Evolutionary conservation across 2,888 invertebrate species (phyloP).

Genomic region (Plemyria rubiginata): DNA sequence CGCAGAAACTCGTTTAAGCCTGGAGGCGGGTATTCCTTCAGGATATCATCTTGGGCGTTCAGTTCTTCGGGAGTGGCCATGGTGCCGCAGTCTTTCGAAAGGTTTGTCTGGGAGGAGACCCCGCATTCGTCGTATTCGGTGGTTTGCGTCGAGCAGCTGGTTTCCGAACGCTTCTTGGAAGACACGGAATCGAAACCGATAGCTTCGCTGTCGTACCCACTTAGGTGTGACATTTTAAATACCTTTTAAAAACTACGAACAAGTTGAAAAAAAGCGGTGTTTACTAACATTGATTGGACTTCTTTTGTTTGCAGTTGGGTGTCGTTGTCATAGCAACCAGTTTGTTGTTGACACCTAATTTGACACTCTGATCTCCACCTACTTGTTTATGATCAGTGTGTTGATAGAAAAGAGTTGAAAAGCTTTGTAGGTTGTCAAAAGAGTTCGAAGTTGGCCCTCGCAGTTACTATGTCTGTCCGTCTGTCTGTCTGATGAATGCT

Average conservation of each 20-base stretch:
- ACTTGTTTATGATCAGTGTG: too few relatives aligned
- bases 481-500: too few relatives aligned
- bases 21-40: conserved; percentile 62
- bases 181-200: conserved; percentile 68
- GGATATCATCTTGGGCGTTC: conserved; percentile 52
- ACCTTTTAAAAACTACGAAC: neutral
- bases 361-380: too few relatives aligned
- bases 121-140: conserved; percentile 58
- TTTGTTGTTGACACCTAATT: conserved; percentile 1
- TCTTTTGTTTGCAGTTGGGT: conserved; percentile 29
- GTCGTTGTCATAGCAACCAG: conserved; percentile 24
- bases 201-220: conserved; percentile 72
- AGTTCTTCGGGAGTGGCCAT: conserved; percentile 57
- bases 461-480: too few relatives aligned
- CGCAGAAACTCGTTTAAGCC: conserved; percentile 70
- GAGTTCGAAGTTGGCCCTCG: too few relatives aligned
- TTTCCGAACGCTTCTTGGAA: conserved; percentile 48
- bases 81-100: conserved; percentile 56
- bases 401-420: neutral
- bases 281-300: conserved; percentile 23
- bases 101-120: conserved; percentile 58
- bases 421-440: too few relatives aligned
- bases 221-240: conserved; percentile 63
- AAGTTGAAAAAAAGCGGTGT: neutral
- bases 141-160: conserved; percentile 63